Percentiles rank a stretch among this genome's conserved stretches.
phyloP scores from a whole-genome alignment of 2,113 vertebrate genomes.

The Lucifuga dentata region DNA sequence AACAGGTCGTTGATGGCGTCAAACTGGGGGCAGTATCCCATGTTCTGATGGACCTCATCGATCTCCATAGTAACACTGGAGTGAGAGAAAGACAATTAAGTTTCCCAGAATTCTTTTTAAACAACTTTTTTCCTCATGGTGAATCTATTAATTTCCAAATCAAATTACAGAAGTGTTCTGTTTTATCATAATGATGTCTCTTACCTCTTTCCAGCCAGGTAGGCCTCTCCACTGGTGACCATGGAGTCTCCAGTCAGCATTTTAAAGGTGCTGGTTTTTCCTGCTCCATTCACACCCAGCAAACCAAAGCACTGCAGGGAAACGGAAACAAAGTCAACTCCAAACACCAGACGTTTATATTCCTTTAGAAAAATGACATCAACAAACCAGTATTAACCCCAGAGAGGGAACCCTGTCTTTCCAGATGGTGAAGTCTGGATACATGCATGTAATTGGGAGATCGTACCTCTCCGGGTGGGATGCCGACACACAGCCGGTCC shows the following conservation, averaged over 20 bases:
- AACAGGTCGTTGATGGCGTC: slow-evolving; percentile 96
- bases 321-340: background rate
- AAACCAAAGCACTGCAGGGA: slow-evolving; percentile 93
- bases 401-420: too few relatives aligned
- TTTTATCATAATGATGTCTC: background rate
- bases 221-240: slow-evolving; percentile 94
- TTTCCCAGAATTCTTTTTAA: background rate
- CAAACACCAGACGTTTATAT: background rate
- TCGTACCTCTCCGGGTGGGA: slow-evolving; percentile 96
- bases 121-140: too few relatives aligned
- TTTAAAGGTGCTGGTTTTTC: slow-evolving; percentile 98
- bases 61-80: slow-evolving; percentile 91
- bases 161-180: too few relatives aligned
- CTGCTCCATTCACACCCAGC: slow-evolving; percentile 96
- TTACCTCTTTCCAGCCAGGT: slow-evolving; percentile 94
- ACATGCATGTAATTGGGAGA: background rate
- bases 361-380: too few relatives aligned
- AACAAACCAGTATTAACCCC: too few relatives aligned
- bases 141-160: too few relatives aligned
- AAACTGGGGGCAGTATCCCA: slow-evolving; percentile 99
- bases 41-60: slow-evolving; percentile 96
- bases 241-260: slow-evolving; percentile 96
- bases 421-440: background rate
- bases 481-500: slow-evolving; percentile 96
- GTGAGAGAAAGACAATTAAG: background rate